Base-by-base conservation (phyloP, 2,888 invertebrate species). In the Sinodicranocentrus sp. region DNA sequence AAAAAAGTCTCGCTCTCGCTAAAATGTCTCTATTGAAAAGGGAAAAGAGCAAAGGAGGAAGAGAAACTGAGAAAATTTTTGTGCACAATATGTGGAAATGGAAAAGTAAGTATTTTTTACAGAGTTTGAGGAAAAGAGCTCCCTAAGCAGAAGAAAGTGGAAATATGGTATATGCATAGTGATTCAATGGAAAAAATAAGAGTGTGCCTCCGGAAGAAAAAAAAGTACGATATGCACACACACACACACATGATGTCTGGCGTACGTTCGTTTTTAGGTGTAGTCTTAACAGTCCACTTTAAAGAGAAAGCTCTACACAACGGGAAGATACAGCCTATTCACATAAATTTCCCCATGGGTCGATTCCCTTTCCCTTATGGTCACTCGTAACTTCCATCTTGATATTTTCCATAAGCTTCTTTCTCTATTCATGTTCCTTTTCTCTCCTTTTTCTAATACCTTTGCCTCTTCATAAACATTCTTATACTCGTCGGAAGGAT, bases 331-430 rank as follows among this genome's bases (percentile, higher is more conserved):
- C n/a, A 75, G 68, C 84, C 70, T 79, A 75, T 86, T 84, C 86
- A 84, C 84, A 86, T 86, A 86, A 86, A 86, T 86, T 86, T 86
- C 71, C 86, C 84, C 85, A 84, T 80, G 86, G 86, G 86, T 85
- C 83, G 86, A 86, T 86, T 86, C 79, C 75, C 75, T 84, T 84
- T 84, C 79, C 84, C 84, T 73, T 75, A 75, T 82, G 82, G 73
- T 82, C 82, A 82, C 82, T 82, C 73, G 73, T 82, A 72, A 82
- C 82, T 68, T 73, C 82, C 75, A 75, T 75, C 73, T 73, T 67
- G 75, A 80, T 72, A 82, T 75, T 82, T 82, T 68, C 82, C 82
- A 82, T 82, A 82, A 75, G 82, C 75, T 82, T 52, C 48, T 63
- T 5, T 39, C 8, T 68, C 48, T 48, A 48, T 26, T 8, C 6